Evolutionary conservation across 2,797 vertebrate genomes (phyloP).

Genomic region (Poeciliopsis presidionis): DNA sequence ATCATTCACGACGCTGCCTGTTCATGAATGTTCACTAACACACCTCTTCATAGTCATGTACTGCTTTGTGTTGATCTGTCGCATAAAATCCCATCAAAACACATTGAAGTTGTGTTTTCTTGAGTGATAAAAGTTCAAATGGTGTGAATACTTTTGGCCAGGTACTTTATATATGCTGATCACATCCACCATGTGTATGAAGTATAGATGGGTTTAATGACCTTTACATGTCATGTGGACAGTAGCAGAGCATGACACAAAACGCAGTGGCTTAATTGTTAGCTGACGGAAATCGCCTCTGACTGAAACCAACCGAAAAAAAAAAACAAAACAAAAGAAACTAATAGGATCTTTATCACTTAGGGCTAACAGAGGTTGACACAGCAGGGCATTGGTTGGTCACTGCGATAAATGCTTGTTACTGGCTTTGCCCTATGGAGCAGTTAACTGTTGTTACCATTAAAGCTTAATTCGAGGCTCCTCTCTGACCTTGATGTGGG

Average conservation of each 20-base stretch:
- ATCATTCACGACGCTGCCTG: neutral
- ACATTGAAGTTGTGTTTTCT: neutral
- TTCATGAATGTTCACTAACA: neutral
- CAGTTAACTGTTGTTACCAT: conserved; percentile 70
- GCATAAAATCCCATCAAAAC: neutral
- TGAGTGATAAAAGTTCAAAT: neutral
- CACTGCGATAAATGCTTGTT: conserved; percentile 74
- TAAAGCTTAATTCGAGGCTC: conserved; percentile 63
- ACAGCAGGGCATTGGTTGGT: conserved; percentile 54
- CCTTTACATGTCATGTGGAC: conserved; percentile 30
- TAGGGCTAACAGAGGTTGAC: conserved; percentile 68
- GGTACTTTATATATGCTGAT: neutral
- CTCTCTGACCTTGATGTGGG: conserved; percentile 69
- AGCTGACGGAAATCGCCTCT: conserved; percentile 49
- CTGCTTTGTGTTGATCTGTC: neutral
- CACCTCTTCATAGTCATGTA: neutral
- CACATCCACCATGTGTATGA: neutral
- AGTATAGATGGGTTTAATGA: conserved; percentile 33
- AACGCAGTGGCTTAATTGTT: conserved; percentile 47
- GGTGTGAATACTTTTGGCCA: neutral
- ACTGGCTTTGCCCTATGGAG: conserved; percentile 71
- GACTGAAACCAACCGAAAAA: conserved; percentile 3
- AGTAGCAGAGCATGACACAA: conserved; percentile 28
- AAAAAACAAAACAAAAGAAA: conserved; percentile 26
- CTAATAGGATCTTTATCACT: conserved; percentile 73